phyloP scores from a whole-genome alignment of 2,113 vertebrate genomes.

The Prionailurus viverrinus region DNA sequence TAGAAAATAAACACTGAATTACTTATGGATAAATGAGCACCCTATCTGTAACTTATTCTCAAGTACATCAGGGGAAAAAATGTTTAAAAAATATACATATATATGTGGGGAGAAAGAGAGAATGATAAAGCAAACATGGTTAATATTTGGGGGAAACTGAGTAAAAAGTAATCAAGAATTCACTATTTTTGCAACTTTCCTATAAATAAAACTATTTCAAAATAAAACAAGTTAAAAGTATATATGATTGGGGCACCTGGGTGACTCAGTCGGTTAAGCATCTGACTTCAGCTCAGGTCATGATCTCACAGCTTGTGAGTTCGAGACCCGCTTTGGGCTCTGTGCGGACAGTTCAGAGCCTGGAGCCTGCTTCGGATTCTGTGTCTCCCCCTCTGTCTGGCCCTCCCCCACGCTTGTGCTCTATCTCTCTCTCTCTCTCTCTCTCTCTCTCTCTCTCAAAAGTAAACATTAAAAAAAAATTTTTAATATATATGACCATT shows the following conservation, averaged over 20 bases:
- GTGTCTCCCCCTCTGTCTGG: background rate
- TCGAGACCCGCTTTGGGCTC: rapidly evolving
- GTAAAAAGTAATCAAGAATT: background rate
- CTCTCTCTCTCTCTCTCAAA: background rate
- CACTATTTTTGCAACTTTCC: background rate
- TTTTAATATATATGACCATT: background rate
- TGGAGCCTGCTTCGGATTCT: background rate
- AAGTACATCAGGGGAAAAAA: background rate
- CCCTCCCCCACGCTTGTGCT: background rate
- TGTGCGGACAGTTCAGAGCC: background rate
- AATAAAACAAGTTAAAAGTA: conserved; percentile 1
- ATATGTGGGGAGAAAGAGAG: background rate
- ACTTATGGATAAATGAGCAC: background rate
- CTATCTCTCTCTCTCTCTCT: background rate
- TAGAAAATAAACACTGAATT: background rate
- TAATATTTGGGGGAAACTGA: background rate
- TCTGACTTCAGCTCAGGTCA: background rate
- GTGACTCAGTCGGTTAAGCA: background rate
- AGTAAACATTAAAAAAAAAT: background rate
- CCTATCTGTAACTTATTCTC: background rate
- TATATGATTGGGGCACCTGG: background rate
- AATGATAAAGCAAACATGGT: background rate
- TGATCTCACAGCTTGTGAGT: background rate
- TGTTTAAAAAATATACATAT: background rate
- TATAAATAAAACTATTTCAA: background rate